A percentile compares a stretch with the other conserved stretches of the same genome.
These are phyloP conservation scores for Nebria brevicollis DNA, from an alignment of 2,888 invertebrate species.

Conservation along the genomic window DNA sequence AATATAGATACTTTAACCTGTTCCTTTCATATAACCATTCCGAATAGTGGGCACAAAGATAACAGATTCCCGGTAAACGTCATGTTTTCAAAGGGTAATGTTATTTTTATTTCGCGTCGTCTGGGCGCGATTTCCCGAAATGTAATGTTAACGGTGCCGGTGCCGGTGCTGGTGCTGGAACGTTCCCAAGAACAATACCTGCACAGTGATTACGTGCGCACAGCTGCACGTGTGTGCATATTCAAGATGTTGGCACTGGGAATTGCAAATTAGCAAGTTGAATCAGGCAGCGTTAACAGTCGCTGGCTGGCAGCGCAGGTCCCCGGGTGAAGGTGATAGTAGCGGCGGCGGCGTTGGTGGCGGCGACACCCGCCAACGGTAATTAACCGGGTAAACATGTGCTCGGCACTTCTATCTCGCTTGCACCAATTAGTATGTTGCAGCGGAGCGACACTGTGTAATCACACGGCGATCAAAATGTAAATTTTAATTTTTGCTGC, in stretches of 20 bases:
- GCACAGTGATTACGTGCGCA: slow-evolving; percentile 4
- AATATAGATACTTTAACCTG: too few species aligned
- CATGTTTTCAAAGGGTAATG: neutral
- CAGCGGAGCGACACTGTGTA: slow-evolving; percentile 6
- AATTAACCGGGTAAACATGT: slow-evolving; percentile 45
- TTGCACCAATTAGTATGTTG: neutral
- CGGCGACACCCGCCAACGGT: slow-evolving; percentile 18
- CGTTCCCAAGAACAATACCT: slow-evolving; percentile 43
- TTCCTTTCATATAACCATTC: too few species aligned
- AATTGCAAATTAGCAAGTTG: slow-evolving; percentile 45
- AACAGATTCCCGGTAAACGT: neutral
- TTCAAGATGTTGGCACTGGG: slow-evolving; percentile 39
- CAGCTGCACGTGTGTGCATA: slow-evolving; percentile 39
- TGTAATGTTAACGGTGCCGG: neutral
- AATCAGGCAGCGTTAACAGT: slow-evolving; percentile 39
- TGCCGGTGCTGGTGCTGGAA: neutral
- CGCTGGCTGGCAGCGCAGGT: neutral
- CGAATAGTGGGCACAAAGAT: neutral
- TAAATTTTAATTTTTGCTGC: slow-evolving; percentile 47
- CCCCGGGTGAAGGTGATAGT: slow-evolving; percentile 1
- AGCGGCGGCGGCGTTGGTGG: neutral
- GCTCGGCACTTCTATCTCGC: slow-evolving; percentile 23
- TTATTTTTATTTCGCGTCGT: slow-evolving; percentile 10
- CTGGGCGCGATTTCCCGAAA: slow-evolving; percentile 18
- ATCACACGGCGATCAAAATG: slow-evolving; percentile 30